These are phyloP conservation scores for Eristalis arbustorum DNA, from an alignment of 2,888 invertebrate species.

Conservation along the genomic window DNA sequence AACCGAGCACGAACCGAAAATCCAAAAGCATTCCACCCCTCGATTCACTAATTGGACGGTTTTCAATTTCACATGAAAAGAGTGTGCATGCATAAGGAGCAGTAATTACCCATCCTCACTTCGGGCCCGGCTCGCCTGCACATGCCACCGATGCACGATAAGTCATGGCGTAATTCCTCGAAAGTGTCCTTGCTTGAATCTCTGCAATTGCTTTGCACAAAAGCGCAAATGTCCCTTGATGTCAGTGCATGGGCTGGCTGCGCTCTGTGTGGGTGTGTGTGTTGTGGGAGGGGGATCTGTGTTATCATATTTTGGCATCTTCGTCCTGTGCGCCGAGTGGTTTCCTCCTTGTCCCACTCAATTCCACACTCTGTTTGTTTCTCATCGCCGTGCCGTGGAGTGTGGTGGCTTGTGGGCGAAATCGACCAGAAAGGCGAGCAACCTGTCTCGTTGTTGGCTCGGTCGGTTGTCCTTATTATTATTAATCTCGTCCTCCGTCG, in stretches of 20 bases:
- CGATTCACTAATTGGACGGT: conserved; percentile 72
- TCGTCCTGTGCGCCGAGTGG: background rate
- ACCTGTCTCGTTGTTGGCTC: conserved; percentile 29
- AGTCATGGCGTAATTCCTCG: conserved; percentile 64
- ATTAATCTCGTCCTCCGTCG: conserved; percentile 37
- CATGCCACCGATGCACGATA: conserved; percentile 60
- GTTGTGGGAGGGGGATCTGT: background rate
- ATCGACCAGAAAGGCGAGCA: conserved; percentile 40
- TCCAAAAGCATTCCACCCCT: conserved; percentile 22
- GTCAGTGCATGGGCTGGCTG: background rate
- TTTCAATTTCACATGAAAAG: conserved; percentile 71
- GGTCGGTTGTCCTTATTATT: conserved; percentile 19
- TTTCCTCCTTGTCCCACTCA: conserved; percentile 29
- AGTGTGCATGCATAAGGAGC: conserved; percentile 66
- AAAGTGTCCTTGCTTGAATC: conserved; percentile 58
- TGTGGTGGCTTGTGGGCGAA: conserved; percentile 33
- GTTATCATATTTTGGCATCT: conserved; percentile 64
- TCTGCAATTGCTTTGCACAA: conserved; percentile 18
- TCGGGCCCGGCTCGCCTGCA: conserved; percentile 25
- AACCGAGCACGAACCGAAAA: conserved; percentile 6
- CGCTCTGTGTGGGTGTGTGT: background rate
- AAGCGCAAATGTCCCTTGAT: conserved; percentile 48
- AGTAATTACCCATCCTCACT: conserved; percentile 64
- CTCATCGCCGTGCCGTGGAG: conserved; percentile 1
- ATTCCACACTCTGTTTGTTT: conserved; percentile 24